Evolutionary conservation across 1,140 invertebrate genomes (phyloP).

Genomic region (Dreissena polymorpha): DNA sequence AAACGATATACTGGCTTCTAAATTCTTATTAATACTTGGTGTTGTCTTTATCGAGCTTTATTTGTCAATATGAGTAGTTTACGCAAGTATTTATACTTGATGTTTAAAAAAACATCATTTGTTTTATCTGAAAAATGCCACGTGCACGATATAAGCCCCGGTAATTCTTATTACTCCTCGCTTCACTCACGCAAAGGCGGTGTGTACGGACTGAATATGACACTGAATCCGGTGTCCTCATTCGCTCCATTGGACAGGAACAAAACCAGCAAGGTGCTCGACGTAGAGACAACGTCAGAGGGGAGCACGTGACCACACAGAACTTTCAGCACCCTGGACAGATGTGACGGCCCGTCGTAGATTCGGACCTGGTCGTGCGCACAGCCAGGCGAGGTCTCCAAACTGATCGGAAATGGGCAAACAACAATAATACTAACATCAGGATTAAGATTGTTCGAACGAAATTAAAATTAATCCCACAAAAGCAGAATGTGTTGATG

Average conservation of each 20-base stretch:
- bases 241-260: conserved; percentile 11
- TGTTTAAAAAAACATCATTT: background rate
- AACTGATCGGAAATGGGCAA: background rate
- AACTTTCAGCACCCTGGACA: conserved; percentile 2
- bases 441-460: too few species aligned
- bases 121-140: background rate
- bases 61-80: background rate
- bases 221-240: conserved; percentile 32
- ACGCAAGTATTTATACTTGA: background rate
- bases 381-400: conserved; percentile 37
- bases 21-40: too few species aligned
- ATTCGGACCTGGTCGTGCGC: conserved; percentile 16
- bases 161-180: background rate
- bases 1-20: background rate
- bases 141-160: background rate
- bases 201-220: conserved; percentile 5
- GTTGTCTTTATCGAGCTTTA: background rate
- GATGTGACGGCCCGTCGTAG: conserved; percentile 18
- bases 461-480: too few species aligned
- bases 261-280: conserved; percentile 13
- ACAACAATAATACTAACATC: too few species aligned
- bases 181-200: conserved; percentile 10
- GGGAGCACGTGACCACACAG: conserved; percentile 30
- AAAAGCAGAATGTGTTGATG: too few species aligned
- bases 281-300: conserved; percentile 13